Base-by-base conservation (phyloP, 92 coral and sea anemone species). In the Ricordea florida region DNA sequence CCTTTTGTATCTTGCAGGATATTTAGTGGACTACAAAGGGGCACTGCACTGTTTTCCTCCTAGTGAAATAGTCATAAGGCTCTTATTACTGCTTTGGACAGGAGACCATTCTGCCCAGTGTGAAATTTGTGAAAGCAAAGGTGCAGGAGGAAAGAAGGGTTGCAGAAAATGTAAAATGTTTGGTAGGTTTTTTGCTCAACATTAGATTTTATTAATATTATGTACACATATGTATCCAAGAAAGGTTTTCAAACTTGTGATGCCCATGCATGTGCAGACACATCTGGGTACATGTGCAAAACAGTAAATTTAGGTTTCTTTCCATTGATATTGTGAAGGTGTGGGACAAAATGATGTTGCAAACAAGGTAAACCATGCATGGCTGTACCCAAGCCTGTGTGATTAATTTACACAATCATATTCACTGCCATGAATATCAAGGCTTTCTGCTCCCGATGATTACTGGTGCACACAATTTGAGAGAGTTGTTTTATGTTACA, bases 101-200 rank as follows among this genome's bases (percentile, higher is more conserved):
- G 90, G 80, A 1, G 90, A 84, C 31, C 85, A 84, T 64, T 75
- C 64, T 14, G 90, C 80, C 2, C 84, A 77, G 16, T 78, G 90
- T 53, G 85, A 84, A 27, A 36, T 84, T 2, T 69, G 90, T 49
- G 70, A 84, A 42, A 51, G 68, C 1, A 69, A 59, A 40, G 66
- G 79, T 29, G 78, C 78, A 16, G 79, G 90, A 60, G 80, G 85
- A 18, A 80, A 80, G 46, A 78, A 69, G 27, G 74, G 78, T 31
- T 71, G 90, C 62, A 70, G 90, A 38, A 71, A 81, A 62, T 84
- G 90, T 41, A 70, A 60, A 22, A 63, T 73, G 50, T 11, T 33
- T 22, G 80, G 80, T 60, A 18, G 24, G 66, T 60, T 4, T 7
- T 56, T 17, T 4, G 27, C 27, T 56, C n/a, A n/a, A n/a, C n/a